These are phyloP conservation scores for Drosophila setifemur DNA, from an alignment of 1,140 invertebrate species.

Conservation along the genomic window DNA sequence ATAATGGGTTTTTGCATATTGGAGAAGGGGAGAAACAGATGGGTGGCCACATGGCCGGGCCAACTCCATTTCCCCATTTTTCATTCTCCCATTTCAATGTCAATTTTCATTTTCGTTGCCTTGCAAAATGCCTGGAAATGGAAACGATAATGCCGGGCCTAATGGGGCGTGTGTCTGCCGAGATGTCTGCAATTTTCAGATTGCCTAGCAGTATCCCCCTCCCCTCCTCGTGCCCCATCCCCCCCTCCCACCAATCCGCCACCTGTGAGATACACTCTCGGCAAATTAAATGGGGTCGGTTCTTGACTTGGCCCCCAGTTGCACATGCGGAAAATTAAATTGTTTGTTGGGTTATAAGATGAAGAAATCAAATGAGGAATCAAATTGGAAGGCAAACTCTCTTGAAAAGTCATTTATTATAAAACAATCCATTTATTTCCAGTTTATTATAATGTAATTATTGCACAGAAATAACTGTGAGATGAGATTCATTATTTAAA, in stretches of 20 bases:
- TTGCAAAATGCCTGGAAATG: slow-evolving; percentile 46
- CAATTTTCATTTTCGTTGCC: slow-evolving; percentile 67
- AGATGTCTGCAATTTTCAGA: slow-evolving; percentile 57
- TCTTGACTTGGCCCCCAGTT: slow-evolving; percentile 37
- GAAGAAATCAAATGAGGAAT: slow-evolving; percentile 7
- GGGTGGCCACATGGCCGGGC: slow-evolving; percentile 50
- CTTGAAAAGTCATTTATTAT: too few species aligned
- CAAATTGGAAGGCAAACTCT: background rate
- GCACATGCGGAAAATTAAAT: slow-evolving; percentile 38
- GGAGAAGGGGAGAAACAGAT: slow-evolving; percentile 20
- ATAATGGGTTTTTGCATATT: slow-evolving; percentile 47
- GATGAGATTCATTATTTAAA: too few species aligned
- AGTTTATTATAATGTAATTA: too few species aligned
- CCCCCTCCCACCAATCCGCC: background rate
- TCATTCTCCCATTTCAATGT: slow-evolving; percentile 63
- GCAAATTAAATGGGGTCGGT: slow-evolving; percentile 61
- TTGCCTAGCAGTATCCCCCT: too few species aligned
- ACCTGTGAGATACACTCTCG: slow-evolving; percentile 28
- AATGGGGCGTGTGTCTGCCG: slow-evolving; percentile 52
- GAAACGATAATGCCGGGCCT: slow-evolving; percentile 49
- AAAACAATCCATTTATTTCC: too few species aligned
- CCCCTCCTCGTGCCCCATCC: too few species aligned
- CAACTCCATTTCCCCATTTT: slow-evolving; percentile 1
- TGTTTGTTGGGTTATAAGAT: background rate
- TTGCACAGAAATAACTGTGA: too few species aligned